Evolutionary conservation across 2,797 vertebrate genomes (phyloP), one percentile per base, ranked within the genome.

Genomic region (Anguilla megastoma): DNA sequence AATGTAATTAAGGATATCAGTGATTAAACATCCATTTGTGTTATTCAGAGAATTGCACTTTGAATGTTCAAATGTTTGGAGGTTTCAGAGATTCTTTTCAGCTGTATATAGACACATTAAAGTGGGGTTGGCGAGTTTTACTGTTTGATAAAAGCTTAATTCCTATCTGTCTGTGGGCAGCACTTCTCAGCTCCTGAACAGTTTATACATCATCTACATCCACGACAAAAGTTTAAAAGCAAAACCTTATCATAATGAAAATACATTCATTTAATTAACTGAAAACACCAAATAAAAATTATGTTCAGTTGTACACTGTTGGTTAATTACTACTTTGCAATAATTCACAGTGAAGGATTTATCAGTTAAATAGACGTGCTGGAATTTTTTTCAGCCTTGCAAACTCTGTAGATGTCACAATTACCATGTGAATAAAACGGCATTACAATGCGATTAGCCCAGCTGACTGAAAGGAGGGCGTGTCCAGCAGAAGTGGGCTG

Each of bases 91-190:
- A 50, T 50, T 82, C 0, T 24, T 9, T 48, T 76, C 16, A 50
- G 76, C 79, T 82, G 41, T 50, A 41, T 45, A 80, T 80, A 45
- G 45, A 12, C 76, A 48, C 76, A 41, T 80, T 80, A 41, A 18
- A 50, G 41, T 10, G n/a, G 45, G 27, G 76, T 48, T 82, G 50
- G 1, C 21, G 3, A 50, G 45, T 82, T 82, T 82, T 45, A 24
- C 79, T 45, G 50, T 82, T 82, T 82, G 41, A 48, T 21, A 48
- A 50, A 82, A 82, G 41, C 79, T 50, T 48, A 82, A 82, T 80
- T 80, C 45, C 76, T 41, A n/a, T 82, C 79, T 82, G 79, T n/a
- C 50, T 45, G 79, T 45, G 36, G 79, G 45, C 8, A 21, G 18
- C 45, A 48, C 21, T 80, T 48, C 76, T 80, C 76, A 24, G 76